Base-by-base conservation (phyloP, 2,797 vertebrate genomes). In the Setipinna tenuifilis region DNA sequence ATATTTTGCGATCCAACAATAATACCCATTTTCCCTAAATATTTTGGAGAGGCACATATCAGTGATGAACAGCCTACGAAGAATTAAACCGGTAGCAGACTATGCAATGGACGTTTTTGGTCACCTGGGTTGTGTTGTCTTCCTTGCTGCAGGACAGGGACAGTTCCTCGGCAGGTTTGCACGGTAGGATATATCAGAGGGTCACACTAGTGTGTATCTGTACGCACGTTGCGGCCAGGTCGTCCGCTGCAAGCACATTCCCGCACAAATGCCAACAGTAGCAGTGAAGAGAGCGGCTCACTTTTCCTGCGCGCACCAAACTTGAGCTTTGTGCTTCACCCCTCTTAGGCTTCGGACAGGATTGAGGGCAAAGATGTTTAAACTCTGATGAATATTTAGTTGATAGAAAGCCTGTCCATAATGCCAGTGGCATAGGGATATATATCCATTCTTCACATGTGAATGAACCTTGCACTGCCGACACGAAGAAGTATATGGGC, bases 231-330 rank as follows among this genome's bases (percentile, higher is more conserved):
- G 95, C 91, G 92, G 94, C 95, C 94, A 91, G 95, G 95, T 95
- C 92, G 93, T 95, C 94, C 95, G 95, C 96, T 96, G 95, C 96
- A 93, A 93, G 95, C 95, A 94, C 94, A 94, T 95, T 96, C 94
- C 94, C 94, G 91, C 88, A 91, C 89, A 90, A 93, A 96, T 95
- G 96, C 96, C 96, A 96, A 96, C 95, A 95, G 94, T 96, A 97
- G 96, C 96, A 94, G 88, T 90, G 93, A 94, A 92, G 93, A 94
- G 92, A 91, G 94, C 90, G 91, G 94, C 95, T 95, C 95, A 94
- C 94, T 95, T 96, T 94, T 93, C 95, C 91, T 94, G 93, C 93
- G 92, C 93, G 92, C 90, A 89, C 83, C 92, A 92, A 93, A 95
- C 94, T 95, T 95, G 92, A 93, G 91, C 93, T 93, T 92, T 89